Evolutionary conservation across 2,797 vertebrate genomes (phyloP).

Genomic region (Benthosema pterotum): DNA sequence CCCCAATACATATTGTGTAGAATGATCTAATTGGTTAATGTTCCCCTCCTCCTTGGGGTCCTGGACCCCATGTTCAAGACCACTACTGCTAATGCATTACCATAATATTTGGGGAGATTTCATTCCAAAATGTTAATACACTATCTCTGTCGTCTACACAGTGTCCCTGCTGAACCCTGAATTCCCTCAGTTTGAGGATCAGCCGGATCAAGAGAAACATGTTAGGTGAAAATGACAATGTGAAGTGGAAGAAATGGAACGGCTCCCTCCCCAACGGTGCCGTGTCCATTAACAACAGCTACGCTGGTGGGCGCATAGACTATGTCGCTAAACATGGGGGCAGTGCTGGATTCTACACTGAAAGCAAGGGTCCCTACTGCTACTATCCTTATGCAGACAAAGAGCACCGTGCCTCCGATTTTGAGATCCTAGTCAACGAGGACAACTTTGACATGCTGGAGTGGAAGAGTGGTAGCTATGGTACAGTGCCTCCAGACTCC

Average conservation of each 20-base stretch:
- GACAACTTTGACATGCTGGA: conserved; percentile 79
- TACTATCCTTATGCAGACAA: conserved; percentile 74
- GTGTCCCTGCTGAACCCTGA: conserved; percentile 68
- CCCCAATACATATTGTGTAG: background rate
- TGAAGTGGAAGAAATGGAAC: conserved; percentile 73
- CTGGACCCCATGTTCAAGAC: too few species aligned
- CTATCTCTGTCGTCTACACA: conserved; percentile 24
- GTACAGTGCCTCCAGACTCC: conserved; percentile 62
- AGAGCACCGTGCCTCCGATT: conserved; percentile 71
- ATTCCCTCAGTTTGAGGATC: conserved; percentile 52
- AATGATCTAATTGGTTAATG: too few species aligned
- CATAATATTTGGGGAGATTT: background rate
- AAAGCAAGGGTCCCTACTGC: conserved; percentile 74
- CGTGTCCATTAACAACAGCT: conserved; percentile 73
- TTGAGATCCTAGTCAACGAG: conserved; percentile 76
- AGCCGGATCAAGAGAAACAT: conserved; percentile 26
- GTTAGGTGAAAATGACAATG: conserved; percentile 75
- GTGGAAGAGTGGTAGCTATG: conserved; percentile 75
- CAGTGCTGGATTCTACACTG: conserved; percentile 77
- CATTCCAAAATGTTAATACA: background rate
- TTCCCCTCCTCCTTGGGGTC: too few species aligned
- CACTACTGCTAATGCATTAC: too few species aligned
- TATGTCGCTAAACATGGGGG: conserved; percentile 77
- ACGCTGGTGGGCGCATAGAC: conserved; percentile 71
- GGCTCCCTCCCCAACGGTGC: conserved; percentile 71